Conservation (phyloP, 2,888 invertebrate species). For the Spodoptera picta region DNA sequence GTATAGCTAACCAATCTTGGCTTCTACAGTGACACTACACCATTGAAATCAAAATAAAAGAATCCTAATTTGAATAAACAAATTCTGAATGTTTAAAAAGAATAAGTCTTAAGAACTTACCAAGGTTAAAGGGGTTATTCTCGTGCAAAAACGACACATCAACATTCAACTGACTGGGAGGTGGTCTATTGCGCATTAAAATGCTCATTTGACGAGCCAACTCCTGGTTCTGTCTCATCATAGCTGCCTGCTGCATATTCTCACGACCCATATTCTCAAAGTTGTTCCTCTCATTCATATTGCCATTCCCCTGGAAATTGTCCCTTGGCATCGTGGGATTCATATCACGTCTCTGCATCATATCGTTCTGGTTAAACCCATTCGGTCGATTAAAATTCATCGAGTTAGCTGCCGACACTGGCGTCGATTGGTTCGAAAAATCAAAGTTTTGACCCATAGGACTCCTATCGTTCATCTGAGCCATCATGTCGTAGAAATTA, state of each 20-base stretch:
- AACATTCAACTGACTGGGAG: constrained; percentile 81
- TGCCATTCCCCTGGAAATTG: constrained; percentile 68
- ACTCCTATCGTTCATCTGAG: constrained; percentile 72
- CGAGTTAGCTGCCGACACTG: constrained; percentile 64
- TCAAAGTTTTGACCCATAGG: constrained; percentile 76
- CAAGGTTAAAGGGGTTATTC: constrained; percentile 80
- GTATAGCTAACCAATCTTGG: too few species aligned
- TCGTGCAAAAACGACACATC: constrained; percentile 84
- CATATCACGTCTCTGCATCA: constrained; percentile 75
- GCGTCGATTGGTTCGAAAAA: constrained; percentile 71
- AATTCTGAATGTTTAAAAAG: background rate
- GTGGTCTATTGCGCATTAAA: constrained; percentile 80
- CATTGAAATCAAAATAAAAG: too few species aligned
- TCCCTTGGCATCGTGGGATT: constrained; percentile 74
- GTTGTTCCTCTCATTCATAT: constrained; percentile 67
- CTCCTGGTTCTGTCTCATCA: constrained; percentile 81
- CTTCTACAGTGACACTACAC: too few species aligned
- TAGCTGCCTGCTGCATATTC: constrained; percentile 73
- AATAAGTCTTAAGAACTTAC: constrained; percentile 64
- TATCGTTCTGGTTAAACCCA: constrained; percentile 79
- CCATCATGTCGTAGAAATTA: constrained; percentile 76
- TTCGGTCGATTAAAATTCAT: constrained; percentile 76
- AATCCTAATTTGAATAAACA: background rate
- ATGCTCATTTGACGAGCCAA: constrained; percentile 82
- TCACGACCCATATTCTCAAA: constrained; percentile 74